Evolutionary conservation across 2,113 vertebrate species (phyloP).

Genomic region (Malurus alboscapulatus): DNA sequence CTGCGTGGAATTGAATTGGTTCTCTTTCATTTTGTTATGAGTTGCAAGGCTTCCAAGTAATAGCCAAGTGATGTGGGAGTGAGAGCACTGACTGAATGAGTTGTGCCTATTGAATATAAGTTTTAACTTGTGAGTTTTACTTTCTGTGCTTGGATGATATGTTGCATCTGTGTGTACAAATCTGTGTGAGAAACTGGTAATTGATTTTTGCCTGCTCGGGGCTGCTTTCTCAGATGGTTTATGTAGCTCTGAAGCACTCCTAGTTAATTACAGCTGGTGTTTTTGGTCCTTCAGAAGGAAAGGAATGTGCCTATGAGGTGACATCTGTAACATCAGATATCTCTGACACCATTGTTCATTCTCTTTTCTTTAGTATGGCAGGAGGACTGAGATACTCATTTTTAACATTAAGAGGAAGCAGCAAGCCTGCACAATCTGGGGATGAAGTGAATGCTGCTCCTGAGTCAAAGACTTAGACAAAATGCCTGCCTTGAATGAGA

Average conservation of each 20-base stretch:
- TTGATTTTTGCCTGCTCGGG: not conserved
- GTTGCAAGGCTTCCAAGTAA: not conserved
- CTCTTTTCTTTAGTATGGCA: slow-evolving; percentile 77
- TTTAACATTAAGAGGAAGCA: slow-evolving; percentile 73
- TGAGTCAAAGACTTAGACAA: slow-evolving; percentile 46
- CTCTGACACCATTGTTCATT: not conserved
- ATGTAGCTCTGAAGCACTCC: not conserved
- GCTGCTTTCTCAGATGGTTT: not conserved
- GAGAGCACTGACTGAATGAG: not conserved
- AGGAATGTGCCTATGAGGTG: not conserved
- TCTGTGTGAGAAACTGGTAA: not conserved
- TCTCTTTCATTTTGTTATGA: not conserved
- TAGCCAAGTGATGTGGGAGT: not conserved
- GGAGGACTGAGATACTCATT: slow-evolving; percentile 87
- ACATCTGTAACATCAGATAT: not conserved
- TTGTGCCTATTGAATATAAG: not conserved
- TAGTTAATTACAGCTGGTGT: not conserved
- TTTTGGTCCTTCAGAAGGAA: not conserved
- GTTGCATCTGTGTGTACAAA: not conserved
- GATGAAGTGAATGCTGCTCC: slow-evolving; percentile 53
- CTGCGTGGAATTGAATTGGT: not conserved
- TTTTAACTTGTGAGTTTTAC: not conserved
- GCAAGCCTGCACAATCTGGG: not conserved
- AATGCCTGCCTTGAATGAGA: not conserved
- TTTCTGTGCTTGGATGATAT: not conserved